Conservation (phyloP, 2,888 invertebrate species). For the Cetonia aurata region DNA sequence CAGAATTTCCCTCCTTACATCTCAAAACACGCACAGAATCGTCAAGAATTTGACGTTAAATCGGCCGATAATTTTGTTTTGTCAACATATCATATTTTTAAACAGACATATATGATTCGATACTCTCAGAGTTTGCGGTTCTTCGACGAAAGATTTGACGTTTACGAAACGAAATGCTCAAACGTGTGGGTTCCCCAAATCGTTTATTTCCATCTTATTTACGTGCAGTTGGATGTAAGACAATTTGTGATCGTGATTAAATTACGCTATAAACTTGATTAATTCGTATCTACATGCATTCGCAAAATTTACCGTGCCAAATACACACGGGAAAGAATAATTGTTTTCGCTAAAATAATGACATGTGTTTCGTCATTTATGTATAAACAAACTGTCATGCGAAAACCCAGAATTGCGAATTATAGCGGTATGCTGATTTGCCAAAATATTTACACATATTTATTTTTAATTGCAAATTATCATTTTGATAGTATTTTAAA, state of each 20-base stretch:
- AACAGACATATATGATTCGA: slow-evolving; percentile 16
- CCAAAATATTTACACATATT: background rate
- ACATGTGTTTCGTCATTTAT: slow-evolving; percentile 1
- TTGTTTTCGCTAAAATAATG: background rate
- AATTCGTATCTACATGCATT: too few relatives aligned
- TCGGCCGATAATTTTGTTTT: slow-evolving; percentile 42
- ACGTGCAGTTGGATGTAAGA: too few relatives aligned
- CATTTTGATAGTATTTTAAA: too few relatives aligned
- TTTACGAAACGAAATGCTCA: background rate
- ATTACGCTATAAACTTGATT: too few relatives aligned
- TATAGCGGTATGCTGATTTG: background rate
- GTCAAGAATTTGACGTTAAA: slow-evolving; percentile 19
- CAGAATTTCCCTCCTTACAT: slow-evolving; percentile 31
- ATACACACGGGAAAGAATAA: background rate
- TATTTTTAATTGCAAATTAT: too few relatives aligned
- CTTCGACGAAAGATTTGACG: background rate
- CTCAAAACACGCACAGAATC: slow-evolving; percentile 24
- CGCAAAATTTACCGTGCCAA: background rate
- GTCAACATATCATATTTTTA: slow-evolving; percentile 22
- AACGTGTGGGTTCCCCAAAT: too few relatives aligned
- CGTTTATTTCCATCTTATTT: too few relatives aligned
- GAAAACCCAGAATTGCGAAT: background rate
- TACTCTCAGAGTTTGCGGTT: background rate
- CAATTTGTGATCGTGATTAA: too few relatives aligned
- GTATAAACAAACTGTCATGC: slow-evolving; percentile 14